Percentiles rank a stretch among this genome's conserved stretches.
phyloP scores from a whole-genome alignment of 2,113 vertebrate species.

The Scalopus aquaticus region DNA sequence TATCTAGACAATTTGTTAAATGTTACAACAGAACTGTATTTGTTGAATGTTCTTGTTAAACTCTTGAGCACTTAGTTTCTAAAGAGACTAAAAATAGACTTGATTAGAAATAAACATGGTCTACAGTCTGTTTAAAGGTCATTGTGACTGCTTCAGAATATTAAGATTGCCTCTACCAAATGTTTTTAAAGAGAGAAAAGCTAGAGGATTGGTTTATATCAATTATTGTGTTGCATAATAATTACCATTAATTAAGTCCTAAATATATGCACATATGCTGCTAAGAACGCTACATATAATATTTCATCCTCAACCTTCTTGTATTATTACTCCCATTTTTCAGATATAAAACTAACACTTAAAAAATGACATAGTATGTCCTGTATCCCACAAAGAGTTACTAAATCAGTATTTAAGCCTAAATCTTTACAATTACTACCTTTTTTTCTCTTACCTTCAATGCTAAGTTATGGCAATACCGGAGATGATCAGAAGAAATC shows the following conservation, averaged over 20 bases:
- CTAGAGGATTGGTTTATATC: background rate
- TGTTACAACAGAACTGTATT: background rate
- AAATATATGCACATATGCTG: background rate
- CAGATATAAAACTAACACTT: background rate
- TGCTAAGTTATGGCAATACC: background rate
- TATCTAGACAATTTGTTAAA: background rate
- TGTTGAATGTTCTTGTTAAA: background rate
- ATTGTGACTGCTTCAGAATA: background rate
- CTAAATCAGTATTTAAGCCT: background rate
- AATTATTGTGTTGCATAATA: background rate
- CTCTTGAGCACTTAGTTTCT: background rate
- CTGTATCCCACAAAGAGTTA: background rate
- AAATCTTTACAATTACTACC: background rate
- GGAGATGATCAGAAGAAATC: background rate
- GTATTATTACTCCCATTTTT: slow-evolving; percentile 1
- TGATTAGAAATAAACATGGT: background rate
- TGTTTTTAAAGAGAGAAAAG: slow-evolving; percentile 34
- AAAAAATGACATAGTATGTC: background rate
- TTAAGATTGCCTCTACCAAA: background rate
- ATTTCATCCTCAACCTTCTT: background rate
- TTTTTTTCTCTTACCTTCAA: background rate
- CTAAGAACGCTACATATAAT: background rate
- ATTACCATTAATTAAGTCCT: background rate
- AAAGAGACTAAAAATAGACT: slow-evolving; percentile 31
- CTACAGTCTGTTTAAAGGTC: background rate